Conservation (phyloP, 2,797 vertebrate species). For the Gorsachius magnificus region DNA sequence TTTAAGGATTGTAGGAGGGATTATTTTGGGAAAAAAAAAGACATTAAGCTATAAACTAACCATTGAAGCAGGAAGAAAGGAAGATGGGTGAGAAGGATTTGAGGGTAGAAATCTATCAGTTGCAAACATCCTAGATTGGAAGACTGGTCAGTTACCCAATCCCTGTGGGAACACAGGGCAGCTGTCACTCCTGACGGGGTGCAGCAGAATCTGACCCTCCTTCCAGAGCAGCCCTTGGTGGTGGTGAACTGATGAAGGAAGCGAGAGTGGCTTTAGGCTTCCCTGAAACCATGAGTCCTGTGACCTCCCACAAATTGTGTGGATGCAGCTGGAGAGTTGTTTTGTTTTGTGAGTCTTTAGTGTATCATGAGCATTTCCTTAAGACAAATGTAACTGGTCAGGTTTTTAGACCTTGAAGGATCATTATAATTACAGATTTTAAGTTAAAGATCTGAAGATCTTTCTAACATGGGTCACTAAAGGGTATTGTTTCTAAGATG, state of each 20-base stretch:
- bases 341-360: neutral
- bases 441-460: neutral
- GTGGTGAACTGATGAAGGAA: neutral
- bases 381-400: neutral
- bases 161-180: neutral
- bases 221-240: neutral
- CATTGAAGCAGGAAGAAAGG: neutral
- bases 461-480: neutral
- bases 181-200: neutral
- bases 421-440: neutral
- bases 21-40: accelerated
- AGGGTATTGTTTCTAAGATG: neutral
- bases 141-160: accelerated
- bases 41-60: neutral
- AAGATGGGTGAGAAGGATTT: neutral
- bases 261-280: neutral
- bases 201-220: neutral
- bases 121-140: neutral
- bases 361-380: neutral
- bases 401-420: neutral
- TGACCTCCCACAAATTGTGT: accelerated
- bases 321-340: neutral
- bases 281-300: neutral
- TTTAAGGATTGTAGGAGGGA: neutral
- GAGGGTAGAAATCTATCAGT: neutral